Evolutionary conservation across 2,888 invertebrate species (phyloP).

Genomic region (Apodemia mormo): DNA sequence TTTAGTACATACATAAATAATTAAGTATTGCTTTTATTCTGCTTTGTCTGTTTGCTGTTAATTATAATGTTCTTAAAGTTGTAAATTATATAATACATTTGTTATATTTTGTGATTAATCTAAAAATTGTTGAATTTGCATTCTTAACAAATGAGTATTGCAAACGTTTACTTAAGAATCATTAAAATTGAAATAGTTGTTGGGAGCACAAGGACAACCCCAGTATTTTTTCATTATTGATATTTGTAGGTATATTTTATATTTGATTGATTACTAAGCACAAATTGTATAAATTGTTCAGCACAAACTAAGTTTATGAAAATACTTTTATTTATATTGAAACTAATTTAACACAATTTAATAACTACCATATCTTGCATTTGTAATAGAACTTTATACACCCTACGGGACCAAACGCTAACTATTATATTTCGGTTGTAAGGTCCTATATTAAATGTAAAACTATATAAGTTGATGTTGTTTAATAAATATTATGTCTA

Average conservation of each 20-base stretch:
- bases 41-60: conserved; percentile 6
- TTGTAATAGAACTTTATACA: conserved; percentile 19
- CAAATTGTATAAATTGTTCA: conserved; percentile 37
- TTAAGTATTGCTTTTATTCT: background rate
- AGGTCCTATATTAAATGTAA: conserved; percentile 21
- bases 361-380: conserved; percentile 18
- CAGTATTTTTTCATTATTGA: conserved; percentile 18
- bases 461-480: conserved; percentile 23
- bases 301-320: conserved; percentile 19
- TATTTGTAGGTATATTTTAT: conserved; percentile 29
- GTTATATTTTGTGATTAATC: conserved; percentile 4
- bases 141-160: background rate
- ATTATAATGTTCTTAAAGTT: background rate
- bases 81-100: background rate
- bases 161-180: conserved; percentile 20
- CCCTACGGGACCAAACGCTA: conserved; percentile 43
- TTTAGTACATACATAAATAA: background rate
- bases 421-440: conserved; percentile 11
- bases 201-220: background rate
- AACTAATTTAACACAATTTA: background rate
- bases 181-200: conserved; percentile 12
- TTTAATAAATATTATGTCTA: conserved; percentile 20
- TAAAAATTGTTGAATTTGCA: conserved; percentile 7
- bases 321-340: conserved; percentile 10
- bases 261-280: conserved; percentile 37